Evolutionary conservation across 2,113 vertebrate genomes (phyloP).

Genomic region (Chloebia gouldiae): DNA sequence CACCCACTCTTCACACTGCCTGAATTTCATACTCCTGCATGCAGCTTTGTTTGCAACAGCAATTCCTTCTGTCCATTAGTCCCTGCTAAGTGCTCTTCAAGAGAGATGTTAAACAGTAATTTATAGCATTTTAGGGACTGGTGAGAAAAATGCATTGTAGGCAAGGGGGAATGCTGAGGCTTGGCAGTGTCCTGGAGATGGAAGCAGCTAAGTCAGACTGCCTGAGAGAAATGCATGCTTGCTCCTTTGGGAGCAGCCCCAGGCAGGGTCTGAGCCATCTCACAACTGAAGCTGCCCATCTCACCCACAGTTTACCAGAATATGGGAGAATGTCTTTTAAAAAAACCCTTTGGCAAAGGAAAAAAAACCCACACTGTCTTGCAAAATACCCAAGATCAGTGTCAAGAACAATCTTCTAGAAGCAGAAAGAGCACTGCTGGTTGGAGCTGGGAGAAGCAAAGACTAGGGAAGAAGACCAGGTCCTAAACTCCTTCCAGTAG

Average conservation of each 20-base stretch:
- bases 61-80: background rate
- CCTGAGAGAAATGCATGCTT: background rate
- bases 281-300: background rate
- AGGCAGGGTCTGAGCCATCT: background rate
- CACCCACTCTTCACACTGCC: background rate
- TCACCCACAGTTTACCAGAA: background rate
- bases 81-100: background rate
- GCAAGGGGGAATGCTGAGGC: background rate
- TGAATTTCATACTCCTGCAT: background rate
- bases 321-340: background rate
- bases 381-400: background rate
- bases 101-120: background rate
- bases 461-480: background rate
- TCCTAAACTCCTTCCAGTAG: background rate
- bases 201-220: background rate
- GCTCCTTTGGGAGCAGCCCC: background rate
- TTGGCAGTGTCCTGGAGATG: background rate
- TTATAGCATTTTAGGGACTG: background rate
- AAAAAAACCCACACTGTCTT: background rate
- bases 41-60: background rate
- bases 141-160: background rate
- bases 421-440: background rate
- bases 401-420: background rate
- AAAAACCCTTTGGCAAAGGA: background rate
- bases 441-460: background rate